Conservation (phyloP, 2,797 vertebrate species). For the Parambassis ranga region DNA sequence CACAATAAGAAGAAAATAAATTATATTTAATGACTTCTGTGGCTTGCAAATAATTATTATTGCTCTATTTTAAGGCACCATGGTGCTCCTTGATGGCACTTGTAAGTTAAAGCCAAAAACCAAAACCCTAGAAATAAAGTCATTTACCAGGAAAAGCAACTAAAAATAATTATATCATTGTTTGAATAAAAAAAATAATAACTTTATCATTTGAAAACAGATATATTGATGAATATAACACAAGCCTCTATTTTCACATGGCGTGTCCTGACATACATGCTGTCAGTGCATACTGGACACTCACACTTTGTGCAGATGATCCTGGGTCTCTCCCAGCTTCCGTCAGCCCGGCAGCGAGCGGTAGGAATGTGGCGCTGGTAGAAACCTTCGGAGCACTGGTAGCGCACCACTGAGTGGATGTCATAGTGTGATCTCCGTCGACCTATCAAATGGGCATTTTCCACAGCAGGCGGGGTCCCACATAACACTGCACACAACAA, state of each 20-base stretch:
- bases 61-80: not conserved
- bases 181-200: too few species aligned
- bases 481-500: slow-evolving; percentile 84
- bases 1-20: not conserved
- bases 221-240: too few species aligned
- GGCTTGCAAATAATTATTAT: not conserved
- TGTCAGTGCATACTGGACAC: slow-evolving; percentile 38
- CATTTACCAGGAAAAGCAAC: not conserved
- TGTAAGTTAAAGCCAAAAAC: too few species aligned
- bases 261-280: too few species aligned
- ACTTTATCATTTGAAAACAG: too few species aligned
- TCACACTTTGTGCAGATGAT: slow-evolving; percentile 95
- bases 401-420: slow-evolving; percentile 91
- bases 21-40: not conserved
- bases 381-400: slow-evolving; percentile 91
- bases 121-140: not conserved
- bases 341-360: slow-evolving; percentile 87
- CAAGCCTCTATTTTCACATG: too few species aligned
- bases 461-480: slow-evolving; percentile 88
- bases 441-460: slow-evolving; percentile 87
- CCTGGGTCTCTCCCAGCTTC: slow-evolving; percentile 92
- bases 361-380: slow-evolving; percentile 90
- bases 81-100: not conserved
- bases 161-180: not conserved
- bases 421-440: slow-evolving; percentile 89